Evolutionary conservation across 1,140 invertebrate genomes (phyloP).

Genomic region (Drosophila paulistorum): DNA sequence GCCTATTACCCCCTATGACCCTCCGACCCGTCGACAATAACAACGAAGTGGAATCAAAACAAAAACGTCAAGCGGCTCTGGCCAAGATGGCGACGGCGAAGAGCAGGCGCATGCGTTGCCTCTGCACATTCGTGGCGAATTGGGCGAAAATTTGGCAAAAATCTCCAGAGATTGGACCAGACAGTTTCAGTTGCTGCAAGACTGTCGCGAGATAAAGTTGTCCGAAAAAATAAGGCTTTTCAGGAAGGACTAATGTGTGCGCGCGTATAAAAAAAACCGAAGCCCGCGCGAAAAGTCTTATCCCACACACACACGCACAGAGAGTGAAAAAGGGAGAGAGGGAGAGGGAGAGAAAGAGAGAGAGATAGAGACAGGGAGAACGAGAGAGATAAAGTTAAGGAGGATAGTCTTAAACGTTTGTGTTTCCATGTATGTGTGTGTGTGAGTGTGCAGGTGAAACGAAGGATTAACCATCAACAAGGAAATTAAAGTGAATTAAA

Average conservation of each 20-base stretch:
- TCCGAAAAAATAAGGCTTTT: constrained; percentile 16
- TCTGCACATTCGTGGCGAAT: constrained; percentile 76
- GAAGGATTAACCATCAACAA: constrained; percentile 18
- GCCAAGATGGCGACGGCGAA: constrained; percentile 30
- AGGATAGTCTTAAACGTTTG: neutral
- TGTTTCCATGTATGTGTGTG: constrained; percentile 28
- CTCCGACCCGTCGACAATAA: constrained; percentile 5
- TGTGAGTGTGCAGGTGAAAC: constrained; percentile 49
- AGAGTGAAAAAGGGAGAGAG: neutral
- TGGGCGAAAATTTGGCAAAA: constrained; percentile 17
- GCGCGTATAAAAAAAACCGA: constrained; percentile 37
- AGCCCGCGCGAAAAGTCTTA: constrained; percentile 70
- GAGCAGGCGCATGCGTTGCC: constrained; percentile 54
- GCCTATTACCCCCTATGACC: neutral
- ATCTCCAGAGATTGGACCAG: constrained; percentile 43
- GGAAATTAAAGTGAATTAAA: constrained; percentile 34
- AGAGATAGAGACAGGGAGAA: neutral
- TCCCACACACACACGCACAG: constrained; percentile 1
- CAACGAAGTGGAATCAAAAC: constrained; percentile 73
- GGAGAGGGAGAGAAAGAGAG: neutral
- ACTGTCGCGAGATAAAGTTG: constrained; percentile 71
- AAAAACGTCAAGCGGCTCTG: constrained; percentile 58
- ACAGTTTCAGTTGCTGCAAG: constrained; percentile 64
- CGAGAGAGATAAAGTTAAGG: neutral
- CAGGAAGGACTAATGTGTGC: constrained; percentile 22